Evolutionary conservation across 2,113 vertebrate genomes (phyloP).

Genomic region (Polypterus senegalus): DNA sequence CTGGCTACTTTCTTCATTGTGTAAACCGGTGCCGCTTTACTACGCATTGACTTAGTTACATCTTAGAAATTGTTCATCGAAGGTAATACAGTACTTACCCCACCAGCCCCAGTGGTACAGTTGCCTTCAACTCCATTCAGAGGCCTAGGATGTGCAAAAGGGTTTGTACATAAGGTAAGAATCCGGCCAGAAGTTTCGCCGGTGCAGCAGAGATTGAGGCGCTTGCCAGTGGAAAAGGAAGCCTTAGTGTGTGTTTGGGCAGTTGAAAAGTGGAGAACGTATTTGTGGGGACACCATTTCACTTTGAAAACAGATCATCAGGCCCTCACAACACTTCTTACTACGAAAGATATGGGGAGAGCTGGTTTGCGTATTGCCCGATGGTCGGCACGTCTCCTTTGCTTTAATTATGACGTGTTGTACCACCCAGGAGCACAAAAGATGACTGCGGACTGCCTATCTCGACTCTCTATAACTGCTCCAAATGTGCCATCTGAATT

Average conservation of each 20-base stretch:
- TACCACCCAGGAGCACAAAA: conserved; percentile 9
- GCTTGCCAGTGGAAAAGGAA: conserved; percentile 1
- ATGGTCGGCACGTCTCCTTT: background rate
- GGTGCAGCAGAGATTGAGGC: too few species aligned
- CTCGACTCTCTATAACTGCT: background rate
- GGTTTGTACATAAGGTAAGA: too few species aligned
- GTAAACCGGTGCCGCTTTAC: too few species aligned
- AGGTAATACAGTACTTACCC: too few species aligned
- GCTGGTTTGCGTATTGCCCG: conserved; percentile 8
- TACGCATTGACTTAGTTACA: too few species aligned
- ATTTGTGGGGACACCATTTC: conserved; percentile 3
- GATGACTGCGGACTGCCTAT: conserved; percentile 8
- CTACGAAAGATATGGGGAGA: conserved; percentile 2
- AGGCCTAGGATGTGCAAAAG: too few species aligned
- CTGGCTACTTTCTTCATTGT: too few species aligned
- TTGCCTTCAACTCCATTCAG: too few species aligned
- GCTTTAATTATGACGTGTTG: conserved; percentile 9
- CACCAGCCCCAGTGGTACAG: too few species aligned
- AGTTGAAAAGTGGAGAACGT: background rate
- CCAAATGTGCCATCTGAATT: too few species aligned
- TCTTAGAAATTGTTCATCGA: too few species aligned
- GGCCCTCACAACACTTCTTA: conserved; percentile 2
- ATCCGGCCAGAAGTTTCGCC: too few species aligned
- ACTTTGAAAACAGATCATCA: conserved; percentile 6
- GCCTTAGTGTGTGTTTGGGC: background rate